Evolutionary conservation across 2,113 vertebrate genomes (phyloP).

Genomic region (Neoarius graeffei): DNA sequence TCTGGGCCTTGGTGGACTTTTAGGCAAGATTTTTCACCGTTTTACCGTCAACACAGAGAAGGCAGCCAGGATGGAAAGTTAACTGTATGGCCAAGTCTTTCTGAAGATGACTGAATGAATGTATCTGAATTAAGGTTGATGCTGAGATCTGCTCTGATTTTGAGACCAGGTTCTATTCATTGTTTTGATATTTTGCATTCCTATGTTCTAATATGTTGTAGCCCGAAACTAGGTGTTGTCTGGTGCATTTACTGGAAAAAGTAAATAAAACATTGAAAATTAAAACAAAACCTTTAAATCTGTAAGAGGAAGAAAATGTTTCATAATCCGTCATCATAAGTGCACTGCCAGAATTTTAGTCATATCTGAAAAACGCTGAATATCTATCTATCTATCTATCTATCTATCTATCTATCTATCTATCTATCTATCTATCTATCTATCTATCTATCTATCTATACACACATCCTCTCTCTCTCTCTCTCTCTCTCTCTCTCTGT

Average conservation of each 20-base stretch:
- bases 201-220: neutral
- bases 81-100: neutral
- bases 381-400: neutral
- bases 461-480: too few species aligned
- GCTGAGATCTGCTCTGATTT: neutral
- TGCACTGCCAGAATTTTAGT: neutral
- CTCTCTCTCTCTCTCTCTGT: too few species aligned
- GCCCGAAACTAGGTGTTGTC: neutral
- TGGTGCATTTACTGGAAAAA: neutral
- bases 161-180: neutral
- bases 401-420: neutral
- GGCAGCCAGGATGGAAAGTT: slow-evolving; percentile 24
- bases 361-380: slow-evolving; percentile 11
- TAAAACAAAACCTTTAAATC: neutral
- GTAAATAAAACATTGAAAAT: neutral
- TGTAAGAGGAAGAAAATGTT: neutral
- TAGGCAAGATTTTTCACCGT: slow-evolving; percentile 57
- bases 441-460: neutral
- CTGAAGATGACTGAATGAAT: neutral
- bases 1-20: slow-evolving; percentile 55
- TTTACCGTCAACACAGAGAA: slow-evolving; percentile 47
- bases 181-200: neutral
- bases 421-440: neutral
- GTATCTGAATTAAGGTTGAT: neutral
- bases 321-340: slow-evolving; percentile 13